A percentile compares a stretch with the other conserved stretches of the same genome.
Conservation (phyloP, 2,888 invertebrate genomes). For the Crioceris asparagi region DNA sequence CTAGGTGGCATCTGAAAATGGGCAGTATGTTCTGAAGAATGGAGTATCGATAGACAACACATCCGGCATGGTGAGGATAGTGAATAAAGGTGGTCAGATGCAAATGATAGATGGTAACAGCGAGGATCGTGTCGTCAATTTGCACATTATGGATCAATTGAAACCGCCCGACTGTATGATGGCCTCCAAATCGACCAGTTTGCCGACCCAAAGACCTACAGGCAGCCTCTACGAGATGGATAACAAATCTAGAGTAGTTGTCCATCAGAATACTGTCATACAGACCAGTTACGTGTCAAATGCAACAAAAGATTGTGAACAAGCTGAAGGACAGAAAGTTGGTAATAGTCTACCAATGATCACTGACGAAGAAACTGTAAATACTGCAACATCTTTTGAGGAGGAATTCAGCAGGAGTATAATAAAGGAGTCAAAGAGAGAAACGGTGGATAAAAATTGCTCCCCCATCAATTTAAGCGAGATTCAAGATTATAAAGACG, state of each 20-base stretch:
- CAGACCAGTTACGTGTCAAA: constrained; percentile 7
- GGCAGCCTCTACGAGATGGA: constrained; percentile 4
- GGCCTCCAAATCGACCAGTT: constrained; percentile 14
- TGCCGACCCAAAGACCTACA: constrained; percentile 10
- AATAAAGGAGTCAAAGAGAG: constrained; percentile 17
- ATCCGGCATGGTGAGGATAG: constrained; percentile 24
- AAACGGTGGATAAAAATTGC: constrained; percentile 25
- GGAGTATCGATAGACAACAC: constrained; percentile 23
- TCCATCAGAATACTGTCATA: constrained; percentile 24
- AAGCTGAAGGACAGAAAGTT: constrained; percentile 3
- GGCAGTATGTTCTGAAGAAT: constrained; percentile 27
- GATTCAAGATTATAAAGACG: constrained; percentile 14
- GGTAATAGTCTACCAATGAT: constrained; percentile 13
- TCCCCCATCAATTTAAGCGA: constrained; percentile 25
- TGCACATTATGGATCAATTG: constrained; percentile 26
- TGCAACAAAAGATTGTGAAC: constrained; percentile 4
- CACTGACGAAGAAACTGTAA: constrained; percentile 5
- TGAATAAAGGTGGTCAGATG: constrained; percentile 21
- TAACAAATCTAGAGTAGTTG: constrained; percentile 17
- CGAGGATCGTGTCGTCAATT: constrained; percentile 24
- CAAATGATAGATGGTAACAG: constrained; percentile 13
- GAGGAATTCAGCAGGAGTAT: constrained; percentile 14
- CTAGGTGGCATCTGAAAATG: constrained; percentile 24
- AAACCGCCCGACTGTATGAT: constrained; percentile 27
- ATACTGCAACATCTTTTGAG: constrained; percentile 10